Evolutionary conservation across 2,113 vertebrate species (phyloP), one percentile per base, ranked within the genome.

Genomic region (Physeter macrocephalus): DNA sequence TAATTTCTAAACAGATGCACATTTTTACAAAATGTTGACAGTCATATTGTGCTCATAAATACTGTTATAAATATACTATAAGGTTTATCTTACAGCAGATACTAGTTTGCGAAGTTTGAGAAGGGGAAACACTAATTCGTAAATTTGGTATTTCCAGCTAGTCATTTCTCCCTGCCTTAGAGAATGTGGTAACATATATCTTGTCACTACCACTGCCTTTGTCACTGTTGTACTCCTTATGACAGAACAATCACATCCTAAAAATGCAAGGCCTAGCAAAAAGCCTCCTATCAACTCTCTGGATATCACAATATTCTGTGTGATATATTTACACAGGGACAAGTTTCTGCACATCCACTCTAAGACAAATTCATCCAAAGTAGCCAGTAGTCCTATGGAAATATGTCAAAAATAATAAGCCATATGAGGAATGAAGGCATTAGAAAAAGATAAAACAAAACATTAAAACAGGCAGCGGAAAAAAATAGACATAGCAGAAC

Each of bases 261-360:
- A 99, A 1, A 99, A 99, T 0, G 98, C 99, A 98, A 99, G 98
- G 34, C 99, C 99, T 23, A 99, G 96, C 96, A 99, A 98, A 98
- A 99, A 99, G 43, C 99, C 99, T 97, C 99, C 99, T n/a, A 99
- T 93, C 97, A 99, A 99, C 59, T 99, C 99, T 86, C 99, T 4
- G 39, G 99, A 99, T 74, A 99, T 98, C 27, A 99, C 99, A 13
- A 99, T 99, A 97, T 99, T 99, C 86, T 99, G 98, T 97, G 99
- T 99, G 97, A 99, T 98, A 95, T 99, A 99, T 92, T 99, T 96
- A 41, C 1, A 6, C 11, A 49, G 34, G 4, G 5, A 34, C 29
- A 52, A 3, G 2, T 29, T 80, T 64, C 8, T 17, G 6, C 18
- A 52, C 3, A 72, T 41, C 23, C 27, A 10, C 2, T 15, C n/a